Base-by-base conservation (phyloP, 2,888 invertebrate species). In the Monochamus alternatus region DNA sequence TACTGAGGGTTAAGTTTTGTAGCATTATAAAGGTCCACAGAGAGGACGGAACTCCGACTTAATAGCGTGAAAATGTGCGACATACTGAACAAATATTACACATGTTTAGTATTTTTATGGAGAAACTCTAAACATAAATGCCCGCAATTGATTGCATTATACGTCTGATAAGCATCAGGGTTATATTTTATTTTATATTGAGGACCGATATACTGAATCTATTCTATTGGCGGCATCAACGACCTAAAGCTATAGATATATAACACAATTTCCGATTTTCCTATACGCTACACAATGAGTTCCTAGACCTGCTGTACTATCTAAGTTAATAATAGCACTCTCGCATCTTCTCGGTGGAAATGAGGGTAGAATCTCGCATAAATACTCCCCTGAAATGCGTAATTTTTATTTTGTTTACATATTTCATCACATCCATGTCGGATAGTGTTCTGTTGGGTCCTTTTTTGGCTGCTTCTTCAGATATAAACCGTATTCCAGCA, bases 391-490 rank as follows among this genome's bases (percentile, higher is more conserved):
- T 52, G n/a, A 52, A 52, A 52, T 52, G 52, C 3, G 52, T 7
- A 52, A 52, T 74, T 76, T 78, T 73, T 44, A 65, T 47, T 51
- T 52, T 44, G 58, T 80, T 76, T 3, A 63, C 78, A 75, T 73
- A 80, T 58, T 75, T 69, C n/a, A 60, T 9, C 31, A 81, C 5
- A 30, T 81, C 76, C 12, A 59, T n/a, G 31, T 80, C 70, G 30
- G 52, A 68, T n/a, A 81, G 69, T 22, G 81, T 68, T 66, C 77
- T 73, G 38, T 62, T 64, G 52, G 52, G 52, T 52, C 7, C 9
- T 60, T 65, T 75, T 74, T 67, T 80, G 75, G 73, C 77, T 59
- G 74, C 64, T 68, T 51, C 44, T 67, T 65, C 47, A 67, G 52
- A 75, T 55, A 73, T 38, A 71, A 14, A 14, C 55, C 43, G 44